A percentile compares a stretch with the other conserved stretches of the same genome.
These are phyloP conservation scores for Vulpes lagopus DNA, from an alignment of 2,113 vertebrate species.

Conservation along the genomic window DNA sequence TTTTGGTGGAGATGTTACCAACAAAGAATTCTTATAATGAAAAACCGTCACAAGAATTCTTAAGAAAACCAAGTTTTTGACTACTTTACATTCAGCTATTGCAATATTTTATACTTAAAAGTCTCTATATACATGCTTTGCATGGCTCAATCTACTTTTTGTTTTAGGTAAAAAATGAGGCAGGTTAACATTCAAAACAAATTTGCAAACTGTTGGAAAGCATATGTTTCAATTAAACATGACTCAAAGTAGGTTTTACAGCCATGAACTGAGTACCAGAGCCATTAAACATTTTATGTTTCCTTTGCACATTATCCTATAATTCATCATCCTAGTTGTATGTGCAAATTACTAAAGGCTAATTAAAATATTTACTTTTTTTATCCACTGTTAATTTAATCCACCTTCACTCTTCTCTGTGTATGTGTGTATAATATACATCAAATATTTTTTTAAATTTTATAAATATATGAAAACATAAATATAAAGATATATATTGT, in stretches of 20 bases:
- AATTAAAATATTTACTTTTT: slow-evolving; percentile 48
- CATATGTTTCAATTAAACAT: slow-evolving; percentile 61
- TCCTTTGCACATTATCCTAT: slow-evolving; percentile 57
- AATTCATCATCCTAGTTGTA: slow-evolving; percentile 32
- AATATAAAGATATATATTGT: neutral
- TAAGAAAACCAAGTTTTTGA: neutral
- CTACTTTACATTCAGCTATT: neutral
- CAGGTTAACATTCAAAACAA: slow-evolving; percentile 51
- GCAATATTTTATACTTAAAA: slow-evolving; percentile 29
- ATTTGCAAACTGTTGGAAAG: slow-evolving; percentile 51
- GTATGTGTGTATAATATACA: neutral
- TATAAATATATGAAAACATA: neutral
- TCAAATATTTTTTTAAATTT: neutral
- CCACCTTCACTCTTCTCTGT: neutral
- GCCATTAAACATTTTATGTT: slow-evolving; percentile 61
- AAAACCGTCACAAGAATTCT: slow-evolving; percentile 21
- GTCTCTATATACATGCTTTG: neutral
- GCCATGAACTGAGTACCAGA: neutral
- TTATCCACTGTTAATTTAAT: neutral
- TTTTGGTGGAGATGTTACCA: neutral
- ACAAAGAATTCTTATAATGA: neutral
- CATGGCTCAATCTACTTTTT: neutral
- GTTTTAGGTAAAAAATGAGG: slow-evolving; percentile 27
- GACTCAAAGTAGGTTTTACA: slow-evolving; percentile 61
- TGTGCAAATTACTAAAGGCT: neutral